Base-by-base conservation (phyloP, 2,113 vertebrate species). In the Falco punctatus region DNA sequence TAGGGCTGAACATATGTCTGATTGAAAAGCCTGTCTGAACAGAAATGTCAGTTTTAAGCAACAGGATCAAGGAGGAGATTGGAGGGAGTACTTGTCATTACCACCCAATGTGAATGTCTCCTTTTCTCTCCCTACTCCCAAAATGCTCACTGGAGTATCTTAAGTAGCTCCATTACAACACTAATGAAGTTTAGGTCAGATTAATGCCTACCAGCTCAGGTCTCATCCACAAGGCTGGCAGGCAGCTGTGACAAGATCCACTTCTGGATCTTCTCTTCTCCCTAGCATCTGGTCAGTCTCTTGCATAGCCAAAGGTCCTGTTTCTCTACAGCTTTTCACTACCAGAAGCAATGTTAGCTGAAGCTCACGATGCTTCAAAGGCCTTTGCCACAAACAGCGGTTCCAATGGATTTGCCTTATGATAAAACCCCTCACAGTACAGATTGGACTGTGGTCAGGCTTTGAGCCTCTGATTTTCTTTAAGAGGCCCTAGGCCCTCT, bases 1-100 rank as follows among this genome's bases (percentile, higher is more conserved):
- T 5, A 24, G 32, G 14, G 33, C 13, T 18, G 55, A 40, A 38
- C 14, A 0, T 0, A 0, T 3, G 20, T 30, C 20, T 46, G 48
- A 58, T 26, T n/a, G 40, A 46, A 40, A n/a, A 49, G 13, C 48
- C 18, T 8, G 38, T 9, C 67, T 14, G 65, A 44, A 4, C 30
- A 57, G 65, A 82, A 71, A 23, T 1, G 11, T 7, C 42, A 10
- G 14, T 4, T 27, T 15, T 7, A 33, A 82, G 38, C 42, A 49
- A 42, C 8, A 20, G 51, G 7, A 19, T 10, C 35, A 9, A 65
- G 49, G 32, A 55, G n/a, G 28, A 51, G 52, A 33, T 1, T 35
- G 79, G 46, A 59, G 44, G 46, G 33, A 5, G 33, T 22, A 23
- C 40, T 14, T 26, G 27, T 9, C 19, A 7, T 48, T 73, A 42